Evolutionary conservation across 2,888 invertebrate species (phyloP).

Genomic region (Boloria selene): DNA sequence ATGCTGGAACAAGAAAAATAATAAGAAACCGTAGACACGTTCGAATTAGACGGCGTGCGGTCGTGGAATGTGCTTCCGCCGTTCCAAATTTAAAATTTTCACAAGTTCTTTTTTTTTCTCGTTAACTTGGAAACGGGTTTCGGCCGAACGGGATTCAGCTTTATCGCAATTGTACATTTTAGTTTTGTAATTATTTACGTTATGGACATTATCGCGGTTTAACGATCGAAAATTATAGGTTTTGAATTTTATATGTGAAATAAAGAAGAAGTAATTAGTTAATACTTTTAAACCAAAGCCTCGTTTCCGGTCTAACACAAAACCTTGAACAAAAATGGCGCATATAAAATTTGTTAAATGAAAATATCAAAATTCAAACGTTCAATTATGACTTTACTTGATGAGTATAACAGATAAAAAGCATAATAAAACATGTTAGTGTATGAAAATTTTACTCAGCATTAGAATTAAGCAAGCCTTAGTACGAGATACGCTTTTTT

Average conservation of each 20-base stretch:
- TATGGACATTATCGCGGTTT: not conserved
- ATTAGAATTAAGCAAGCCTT: no score
- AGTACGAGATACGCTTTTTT: no score
- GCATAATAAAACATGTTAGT: no score
- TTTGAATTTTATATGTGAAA: not conserved
- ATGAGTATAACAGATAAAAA: no score
- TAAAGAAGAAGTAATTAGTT: not conserved
- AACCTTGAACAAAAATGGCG: no score
- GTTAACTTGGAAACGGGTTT: constrained; percentile 46
- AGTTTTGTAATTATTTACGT: constrained; percentile 15
- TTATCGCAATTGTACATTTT: constrained; percentile 8
- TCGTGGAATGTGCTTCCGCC: constrained; percentile 62
- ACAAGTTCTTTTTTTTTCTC: constrained; percentile 49
- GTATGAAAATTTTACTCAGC: no score
- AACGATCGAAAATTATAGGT: constrained; percentile 11
- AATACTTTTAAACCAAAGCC: not conserved
- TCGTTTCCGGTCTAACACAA: no score
- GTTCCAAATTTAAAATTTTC: constrained; percentile 62
- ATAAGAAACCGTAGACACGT: constrained; percentile 42
- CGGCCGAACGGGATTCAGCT: constrained; percentile 11
- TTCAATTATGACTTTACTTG: not conserved
- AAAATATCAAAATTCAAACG: not conserved
- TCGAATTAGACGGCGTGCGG: constrained; percentile 57
- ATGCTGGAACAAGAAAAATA: constrained; percentile 16
- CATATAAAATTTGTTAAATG: not conserved